These are phyloP conservation scores for Machimus atricapillus DNA, from an alignment of 2,888 invertebrate species.

Conservation along the genomic window DNA sequence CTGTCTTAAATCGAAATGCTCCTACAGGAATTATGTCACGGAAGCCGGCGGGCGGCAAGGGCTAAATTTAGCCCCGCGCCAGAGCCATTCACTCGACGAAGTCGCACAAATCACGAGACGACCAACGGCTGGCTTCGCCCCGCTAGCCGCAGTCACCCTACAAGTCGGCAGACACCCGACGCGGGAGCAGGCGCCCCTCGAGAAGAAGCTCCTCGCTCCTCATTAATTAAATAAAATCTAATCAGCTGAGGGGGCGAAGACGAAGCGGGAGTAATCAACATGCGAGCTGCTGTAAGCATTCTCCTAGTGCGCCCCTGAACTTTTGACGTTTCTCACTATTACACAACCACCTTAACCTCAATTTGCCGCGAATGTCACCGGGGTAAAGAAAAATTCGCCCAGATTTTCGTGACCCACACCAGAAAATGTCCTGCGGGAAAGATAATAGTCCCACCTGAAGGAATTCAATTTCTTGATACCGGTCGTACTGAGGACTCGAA, in stretches of 20 bases:
- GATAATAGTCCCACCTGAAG: neutral
- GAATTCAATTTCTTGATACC: conserved; percentile 21
- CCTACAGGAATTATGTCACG: neutral
- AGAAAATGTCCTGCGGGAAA: neutral
- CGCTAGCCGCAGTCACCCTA: neutral
- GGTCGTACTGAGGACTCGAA: conserved; percentile 34
- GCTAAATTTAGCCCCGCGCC: neutral
- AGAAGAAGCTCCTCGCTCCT: neutral
- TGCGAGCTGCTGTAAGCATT: neutral
- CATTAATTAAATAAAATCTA: neutral
- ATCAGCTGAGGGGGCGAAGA: neutral
- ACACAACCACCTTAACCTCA: conserved; percentile 44
- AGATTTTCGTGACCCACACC: neutral
- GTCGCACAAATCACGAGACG: neutral
- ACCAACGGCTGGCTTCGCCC: neutral
- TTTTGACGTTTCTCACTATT: conserved; percentile 37
- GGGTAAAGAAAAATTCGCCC: neutral
- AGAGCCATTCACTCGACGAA: neutral
- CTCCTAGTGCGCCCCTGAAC: conserved; percentile 10
- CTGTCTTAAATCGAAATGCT: neutral
- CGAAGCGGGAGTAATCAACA: neutral
- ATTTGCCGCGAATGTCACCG: conserved; percentile 14
- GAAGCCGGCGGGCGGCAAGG: neutral
- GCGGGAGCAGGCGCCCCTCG: neutral
- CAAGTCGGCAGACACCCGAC: neutral